Base-by-base conservation (phyloP, 2,113 vertebrate genomes). In the Rhombomys opimus region DNA sequence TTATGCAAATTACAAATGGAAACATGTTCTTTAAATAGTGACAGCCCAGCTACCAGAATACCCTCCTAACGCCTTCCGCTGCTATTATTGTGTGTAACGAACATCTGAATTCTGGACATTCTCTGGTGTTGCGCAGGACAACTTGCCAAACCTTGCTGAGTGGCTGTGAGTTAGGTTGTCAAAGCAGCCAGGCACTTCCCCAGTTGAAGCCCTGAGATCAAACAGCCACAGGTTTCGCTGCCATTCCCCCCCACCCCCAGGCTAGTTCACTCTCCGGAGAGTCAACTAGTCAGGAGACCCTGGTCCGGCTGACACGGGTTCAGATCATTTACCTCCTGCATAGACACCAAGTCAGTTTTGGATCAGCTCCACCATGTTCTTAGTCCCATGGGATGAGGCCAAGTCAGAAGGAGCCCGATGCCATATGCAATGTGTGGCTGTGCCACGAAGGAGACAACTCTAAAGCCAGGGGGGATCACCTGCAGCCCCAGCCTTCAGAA, bases 11-110 rank as follows among this genome's bases (percentile, higher is more conserved):
- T 81, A 77, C 38, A 94, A 94, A 94, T 54, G 17, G 50, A 93
- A 96, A 14, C 14, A 18, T 3, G 63, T 82, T 92, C 80, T 85
- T 95, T 90, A 94, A 52, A 73, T 82, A 67, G 38, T 92, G 77
- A 72, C 82, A 9, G 82, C 87, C 25, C 54, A 87, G 67, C 46
- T 80, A 35, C 89, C 75, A 15, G 73, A 73, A 90, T 78, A 57
- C n/a, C 61, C 75, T 68, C 59, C 52, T 32, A 67, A 73, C 25
- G 30, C 78, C 54, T 2, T 35, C 89, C 65, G 38, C 80, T 67
- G 70, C 23, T 85, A 1, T 85, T 41, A 80, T 17, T 92, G 41
- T 35, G 54, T 38, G 54, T 80, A 95, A 89, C n/a, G 81, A 75
- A 27, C 76, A 75, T 57, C 70, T 90, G 73, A 94, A 85, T n/a